Evolutionary conservation across 2,888 invertebrate species (phyloP).

Genomic region (Drosophila neutralis): DNA sequence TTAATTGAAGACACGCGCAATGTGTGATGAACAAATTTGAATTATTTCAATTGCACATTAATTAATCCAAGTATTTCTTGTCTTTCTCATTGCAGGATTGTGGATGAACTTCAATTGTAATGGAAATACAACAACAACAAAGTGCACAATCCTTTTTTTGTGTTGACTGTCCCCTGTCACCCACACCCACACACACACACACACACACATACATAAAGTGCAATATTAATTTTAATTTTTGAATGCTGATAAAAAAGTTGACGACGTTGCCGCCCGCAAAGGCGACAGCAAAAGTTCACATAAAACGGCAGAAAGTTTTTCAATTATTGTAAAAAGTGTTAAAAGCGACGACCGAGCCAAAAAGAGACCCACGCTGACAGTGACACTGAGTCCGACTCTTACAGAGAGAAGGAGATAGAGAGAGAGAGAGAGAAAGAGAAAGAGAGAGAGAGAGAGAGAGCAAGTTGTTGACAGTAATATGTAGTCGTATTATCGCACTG

Average conservation of each 20-base stretch:
- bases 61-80: constrained; percentile 29
- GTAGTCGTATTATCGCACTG: constrained; percentile 5
- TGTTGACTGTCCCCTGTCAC: constrained; percentile 13
- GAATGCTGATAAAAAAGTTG: constrained; percentile 62
- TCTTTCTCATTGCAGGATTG: constrained; percentile 52
- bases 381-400: constrained; percentile 6
- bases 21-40: constrained; percentile 1
- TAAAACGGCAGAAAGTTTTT: constrained; percentile 73
- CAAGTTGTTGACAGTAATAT: neutral
- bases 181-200: constrained; percentile 5
- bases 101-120: constrained; percentile 39
- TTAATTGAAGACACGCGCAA: neutral
- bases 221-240: constrained; percentile 56
- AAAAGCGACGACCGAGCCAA: constrained; percentile 48
- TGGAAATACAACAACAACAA: constrained; percentile 22
- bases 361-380: constrained; percentile 2
- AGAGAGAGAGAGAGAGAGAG: too few species aligned
- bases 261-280: constrained; percentile 47
- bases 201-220: constrained; percentile 27
- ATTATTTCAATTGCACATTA: constrained; percentile 11
- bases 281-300: constrained; percentile 64
- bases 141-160: constrained; percentile 20
- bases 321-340: constrained; percentile 78
- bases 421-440: neutral
- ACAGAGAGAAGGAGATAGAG: neutral